Conservation (phyloP, 2,797 vertebrate genomes). For the Danio choprae region DNA sequence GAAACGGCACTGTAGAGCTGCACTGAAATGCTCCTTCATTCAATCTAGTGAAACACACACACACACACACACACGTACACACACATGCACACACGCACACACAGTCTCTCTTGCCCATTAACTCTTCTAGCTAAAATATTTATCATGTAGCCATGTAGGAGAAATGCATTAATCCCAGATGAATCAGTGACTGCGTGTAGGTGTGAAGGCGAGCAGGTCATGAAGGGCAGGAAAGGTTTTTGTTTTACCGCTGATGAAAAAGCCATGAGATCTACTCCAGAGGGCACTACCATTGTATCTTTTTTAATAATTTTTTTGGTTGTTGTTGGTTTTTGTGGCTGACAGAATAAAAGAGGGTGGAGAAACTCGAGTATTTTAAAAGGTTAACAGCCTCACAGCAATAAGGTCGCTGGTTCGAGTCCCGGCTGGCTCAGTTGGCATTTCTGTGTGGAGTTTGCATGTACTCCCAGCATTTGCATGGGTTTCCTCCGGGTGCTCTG, state of each 20-base stretch:
- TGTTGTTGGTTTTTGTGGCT: slow-evolving; percentile 67
- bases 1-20: no score
- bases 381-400: no score
- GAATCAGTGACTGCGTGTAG: slow-evolving; percentile 72
- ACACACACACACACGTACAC: no score
- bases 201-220: slow-evolving; percentile 43
- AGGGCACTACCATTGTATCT: slow-evolving; percentile 71
- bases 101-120: slow-evolving; percentile 37
- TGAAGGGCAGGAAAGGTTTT: slow-evolving; percentile 59
- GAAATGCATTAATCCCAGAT: slow-evolving; percentile 76
- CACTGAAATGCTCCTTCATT: no score
- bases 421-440: no score
- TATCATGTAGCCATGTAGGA: slow-evolving; percentile 76
- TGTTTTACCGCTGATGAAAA: slow-evolving; percentile 71
- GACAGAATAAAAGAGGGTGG: slow-evolving; percentile 64
- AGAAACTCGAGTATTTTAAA: slow-evolving; percentile 32
- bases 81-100: background rate
- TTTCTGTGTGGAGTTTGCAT: no score
- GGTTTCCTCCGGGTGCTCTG: no score
- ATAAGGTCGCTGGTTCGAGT: no score
- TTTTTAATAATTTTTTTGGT: background rate
- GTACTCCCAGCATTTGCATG: no score
- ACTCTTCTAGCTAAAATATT: slow-evolving; percentile 80
- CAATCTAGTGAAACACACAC: no score
- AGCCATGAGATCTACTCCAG: slow-evolving; percentile 73